phyloP scores from a whole-genome alignment of 1,140 invertebrate species.

The Cryptotermes secundus region DNA sequence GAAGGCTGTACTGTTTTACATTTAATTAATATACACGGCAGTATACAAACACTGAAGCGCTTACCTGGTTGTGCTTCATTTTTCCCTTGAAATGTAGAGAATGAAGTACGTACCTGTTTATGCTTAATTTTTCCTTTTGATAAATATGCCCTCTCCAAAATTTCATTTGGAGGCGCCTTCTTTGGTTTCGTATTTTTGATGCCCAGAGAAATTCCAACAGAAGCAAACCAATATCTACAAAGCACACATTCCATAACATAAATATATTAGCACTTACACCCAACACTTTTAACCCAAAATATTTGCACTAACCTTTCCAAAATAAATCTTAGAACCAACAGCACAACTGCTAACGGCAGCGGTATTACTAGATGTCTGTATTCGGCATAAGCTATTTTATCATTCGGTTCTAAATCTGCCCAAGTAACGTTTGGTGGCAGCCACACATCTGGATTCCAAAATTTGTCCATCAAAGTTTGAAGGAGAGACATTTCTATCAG shows the following conservation, averaged over 20 bases:
- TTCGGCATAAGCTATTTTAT: constrained; percentile 76
- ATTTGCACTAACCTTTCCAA: constrained; percentile 75
- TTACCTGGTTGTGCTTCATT: not conserved
- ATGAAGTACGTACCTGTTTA: constrained; percentile 28
- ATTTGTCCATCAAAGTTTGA: constrained; percentile 53
- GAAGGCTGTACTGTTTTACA: too few relatives aligned
- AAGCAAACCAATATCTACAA: constrained; percentile 32
- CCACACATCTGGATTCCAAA: constrained; percentile 85
- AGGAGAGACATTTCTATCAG: constrained; percentile 4
- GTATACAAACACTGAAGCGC: too few relatives aligned
- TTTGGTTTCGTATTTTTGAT: constrained; percentile 32
- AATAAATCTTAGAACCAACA: constrained; percentile 71
- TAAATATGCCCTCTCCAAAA: constrained; percentile 31
- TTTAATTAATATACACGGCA: too few relatives aligned
- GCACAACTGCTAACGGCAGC: constrained; percentile 74
- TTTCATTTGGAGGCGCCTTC: constrained; percentile 27
- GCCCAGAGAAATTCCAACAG: constrained; percentile 31
- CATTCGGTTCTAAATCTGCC: constrained; percentile 78
- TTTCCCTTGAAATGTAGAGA: not conserved
- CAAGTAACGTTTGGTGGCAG: constrained; percentile 87
- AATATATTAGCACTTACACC: not conserved
- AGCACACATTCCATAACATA: not conserved
- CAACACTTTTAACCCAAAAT: not conserved
- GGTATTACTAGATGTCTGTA: constrained; percentile 79
- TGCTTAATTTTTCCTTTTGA: constrained; percentile 30